Percentiles rank a stretch among this genome's conserved stretches.
phyloP scores from a whole-genome alignment of 2,797 vertebrate genomes.

The Picus viridis region DNA sequence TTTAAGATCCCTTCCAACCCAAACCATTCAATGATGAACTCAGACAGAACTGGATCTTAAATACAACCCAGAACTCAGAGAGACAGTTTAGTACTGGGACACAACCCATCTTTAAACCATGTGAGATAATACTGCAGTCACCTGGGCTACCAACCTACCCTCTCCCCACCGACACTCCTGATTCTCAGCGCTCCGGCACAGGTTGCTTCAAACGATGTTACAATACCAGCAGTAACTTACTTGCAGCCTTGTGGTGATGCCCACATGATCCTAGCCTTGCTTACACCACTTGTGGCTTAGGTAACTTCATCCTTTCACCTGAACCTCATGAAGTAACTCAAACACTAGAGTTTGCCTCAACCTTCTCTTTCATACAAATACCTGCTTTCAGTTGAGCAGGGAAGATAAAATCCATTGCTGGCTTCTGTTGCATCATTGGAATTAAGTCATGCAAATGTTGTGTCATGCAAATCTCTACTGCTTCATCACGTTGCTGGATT shows the following conservation, averaged over 20 bases:
- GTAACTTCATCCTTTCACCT: background rate
- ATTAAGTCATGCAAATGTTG: constrained; percentile 45
- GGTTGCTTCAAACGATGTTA: background rate
- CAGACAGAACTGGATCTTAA: background rate
- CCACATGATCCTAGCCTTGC: background rate
- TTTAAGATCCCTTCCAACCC: no score
- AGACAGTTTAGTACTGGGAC: background rate
- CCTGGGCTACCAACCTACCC: background rate
- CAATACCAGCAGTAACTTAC: background rate
- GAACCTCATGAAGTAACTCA: background rate
- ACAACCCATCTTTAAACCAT: background rate
- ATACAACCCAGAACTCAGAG: background rate
- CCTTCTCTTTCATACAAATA: background rate
- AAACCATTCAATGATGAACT: background rate
- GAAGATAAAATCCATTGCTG: constrained; percentile 32
- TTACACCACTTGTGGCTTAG: background rate
- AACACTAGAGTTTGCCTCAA: background rate
- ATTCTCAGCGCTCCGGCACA: background rate
- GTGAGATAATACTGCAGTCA: background rate
- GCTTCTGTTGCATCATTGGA: background rate
- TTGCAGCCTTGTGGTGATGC: background rate
- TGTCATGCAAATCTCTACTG: constrained; percentile 6
- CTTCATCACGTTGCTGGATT: background rate
- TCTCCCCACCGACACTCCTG: background rate
- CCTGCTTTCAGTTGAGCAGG: background rate